These are phyloP conservation scores for Tetragonula clypearis DNA, from an alignment of 1,140 invertebrate species.

Conservation along the genomic window DNA sequence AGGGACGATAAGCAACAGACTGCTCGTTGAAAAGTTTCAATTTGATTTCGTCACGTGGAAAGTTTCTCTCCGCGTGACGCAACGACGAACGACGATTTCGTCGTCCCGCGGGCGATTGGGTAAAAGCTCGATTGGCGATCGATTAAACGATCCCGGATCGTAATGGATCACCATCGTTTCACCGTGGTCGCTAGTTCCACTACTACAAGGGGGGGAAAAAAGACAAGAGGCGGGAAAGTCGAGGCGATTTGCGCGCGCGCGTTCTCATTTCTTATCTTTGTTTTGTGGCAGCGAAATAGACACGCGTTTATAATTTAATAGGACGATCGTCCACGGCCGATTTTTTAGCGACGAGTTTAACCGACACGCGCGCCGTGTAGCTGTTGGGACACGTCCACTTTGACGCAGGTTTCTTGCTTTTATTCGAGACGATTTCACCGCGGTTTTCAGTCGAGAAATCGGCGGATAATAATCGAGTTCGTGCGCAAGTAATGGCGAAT, in stretches of 20 bases:
- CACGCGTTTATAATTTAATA: slow-evolving; percentile 33
- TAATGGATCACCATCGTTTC: slow-evolving; percentile 21
- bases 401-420: not conserved
- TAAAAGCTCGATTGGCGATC: not conserved
- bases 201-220: not conserved
- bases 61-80: slow-evolving; percentile 30
- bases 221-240: slow-evolving; percentile 13
- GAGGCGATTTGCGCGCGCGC: not conserved
- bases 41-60: not conserved
- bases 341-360: slow-evolving; percentile 17
- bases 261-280: no score
- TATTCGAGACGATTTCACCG: slow-evolving; percentile 7
- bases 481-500: not conserved
- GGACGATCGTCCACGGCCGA: not conserved
- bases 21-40: not conserved
- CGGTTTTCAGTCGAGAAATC: not conserved
- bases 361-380: no score
- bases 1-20: no score
- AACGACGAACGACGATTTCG: not conserved
- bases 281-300: not conserved
- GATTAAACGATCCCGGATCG: slow-evolving; percentile 20
- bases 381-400: not conserved
- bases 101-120: not conserved
- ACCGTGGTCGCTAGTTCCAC: not conserved
- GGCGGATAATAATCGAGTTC: not conserved